Base-by-base conservation (phyloP, 2,113 vertebrate species). In the Puntigrus tetrazona region DNA sequence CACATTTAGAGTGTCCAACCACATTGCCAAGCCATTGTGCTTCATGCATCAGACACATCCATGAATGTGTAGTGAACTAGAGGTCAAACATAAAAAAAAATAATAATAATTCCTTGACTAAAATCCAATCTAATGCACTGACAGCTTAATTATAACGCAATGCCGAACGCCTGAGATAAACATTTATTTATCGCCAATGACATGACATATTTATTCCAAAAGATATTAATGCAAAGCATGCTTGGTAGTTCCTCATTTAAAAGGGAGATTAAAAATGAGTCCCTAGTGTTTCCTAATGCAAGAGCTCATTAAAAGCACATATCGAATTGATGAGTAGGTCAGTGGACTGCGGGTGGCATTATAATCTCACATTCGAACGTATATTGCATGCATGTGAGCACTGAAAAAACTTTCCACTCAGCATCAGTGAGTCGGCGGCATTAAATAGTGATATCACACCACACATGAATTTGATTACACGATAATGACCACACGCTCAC, bases 401-500 rank as follows among this genome's bases (percentile, higher is more conserved):
- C 7, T 29, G 41, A 50, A n/a, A 67, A 65, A 18, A 20, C 16
- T 20, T 61, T 5, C 4, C 57, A 63, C 25, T 9, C 22, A 57
- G 7, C 20, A n/a, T 5, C 57, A 36, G 43, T 82, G 80, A 82
- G 13, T 82, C 65, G 36, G 80, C 31, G 1, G 3, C 11, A 22
- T 82, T 14, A 36, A 52, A 83, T 79, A 55, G 78, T 76, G 59
- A 76, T 83, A 79, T 87, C 52, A 73, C 73, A 25, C 73, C 20
- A n/a, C 22, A 63, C 38, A 79, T 82, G 20, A 80, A 67, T 92
- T 50, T 88, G 84, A 90, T 59, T 59, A n/a, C 20, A 52, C 59
- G 74, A 52, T 83, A 85, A 81, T 86, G 82, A 84, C 75, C 85
- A 80, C n/a, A 85, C 22, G 11, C 59, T 77, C 38, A 27, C 82